These are phyloP conservation scores for Isurus oxyrinchus DNA, from an alignment of 2,113 vertebrate species.

Conservation along the genomic window DNA sequence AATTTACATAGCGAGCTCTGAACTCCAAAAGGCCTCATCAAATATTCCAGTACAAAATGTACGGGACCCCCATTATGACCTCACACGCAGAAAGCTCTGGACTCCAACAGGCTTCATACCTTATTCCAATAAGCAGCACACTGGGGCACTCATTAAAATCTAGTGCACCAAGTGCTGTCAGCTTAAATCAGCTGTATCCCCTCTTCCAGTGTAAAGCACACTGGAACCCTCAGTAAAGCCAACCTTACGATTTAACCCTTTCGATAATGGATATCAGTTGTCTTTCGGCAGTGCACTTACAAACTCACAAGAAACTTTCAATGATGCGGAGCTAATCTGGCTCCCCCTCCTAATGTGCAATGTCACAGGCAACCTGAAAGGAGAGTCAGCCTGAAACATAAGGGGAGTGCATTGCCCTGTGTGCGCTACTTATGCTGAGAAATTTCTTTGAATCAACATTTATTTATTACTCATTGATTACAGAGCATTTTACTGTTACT, in stretches of 20 bases:
- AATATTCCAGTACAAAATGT: not conserved
- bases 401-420: not conserved
- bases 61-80: not conserved
- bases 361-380: not conserved
- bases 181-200: not conserved
- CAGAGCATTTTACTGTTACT: not conserved
- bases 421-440: not conserved
- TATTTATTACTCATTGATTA: constrained; percentile 17
- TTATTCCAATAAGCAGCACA: not conserved
- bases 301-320: not conserved
- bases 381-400: not conserved
- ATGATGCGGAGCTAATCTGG: not conserved
- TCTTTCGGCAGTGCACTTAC: not conserved
- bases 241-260: constrained; percentile 2
- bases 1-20: not conserved
- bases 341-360: not conserved
- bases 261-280: not conserved
- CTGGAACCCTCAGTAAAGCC: not conserved
- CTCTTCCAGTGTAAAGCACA: not conserved
- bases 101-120: not conserved
- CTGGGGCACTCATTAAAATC: not conserved
- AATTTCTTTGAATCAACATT: not conserved
- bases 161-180: not conserved
- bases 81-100: not conserved
- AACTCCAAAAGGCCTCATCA: not conserved